Base-by-base conservation (phyloP, 1,140 invertebrate genomes). In the Antheraea pernyi region DNA sequence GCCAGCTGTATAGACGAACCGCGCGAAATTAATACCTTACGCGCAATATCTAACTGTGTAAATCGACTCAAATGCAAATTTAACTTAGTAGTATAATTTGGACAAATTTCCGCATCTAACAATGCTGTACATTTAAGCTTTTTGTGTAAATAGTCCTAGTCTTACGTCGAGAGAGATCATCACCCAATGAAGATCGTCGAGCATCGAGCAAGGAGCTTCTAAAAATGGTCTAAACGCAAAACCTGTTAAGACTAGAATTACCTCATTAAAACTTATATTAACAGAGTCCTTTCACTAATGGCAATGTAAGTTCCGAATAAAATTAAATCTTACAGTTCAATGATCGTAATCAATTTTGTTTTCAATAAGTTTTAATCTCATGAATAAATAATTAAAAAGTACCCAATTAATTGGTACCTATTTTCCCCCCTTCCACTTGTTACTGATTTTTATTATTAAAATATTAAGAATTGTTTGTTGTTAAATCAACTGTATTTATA, bases 61-160 rank as follows among this genome's bases (percentile, higher is more conserved):
- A 81, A 78, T 79, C 80, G 76, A 79, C 71, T 76, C 72, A 72
- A 79, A 75, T 80, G 79, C 85, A 83, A 79, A 85, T 72, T 83
- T 88, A 88, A 89, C 86, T 86, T 76, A 73, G 84, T 88, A 88
- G 81, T 74, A 82, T 80, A 76, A 79, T 84, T 83, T 89, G 82
- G 81, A 83, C 86, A 83, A 88, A 84, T 81, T 86, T 89, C 78
- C 84, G 89, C 89, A 91, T 89, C 89, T 91, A 91, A 91, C 89
- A 88, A 81, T 75, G 89, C 88, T 90, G 89, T 91, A 91, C 80
- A 91, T 89, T 81, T 82, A 79, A 91, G 89, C 89, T 91, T 91
- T 91, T 90, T 91, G 88, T 91, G 89, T 91, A 89, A 84, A 89
- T 88, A 90, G 79, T 85, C 77, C 75, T 84, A 84, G 78, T 79